phyloP scores from a whole-genome alignment of 2,113 vertebrate species.

The Eulemur macaco region DNA sequence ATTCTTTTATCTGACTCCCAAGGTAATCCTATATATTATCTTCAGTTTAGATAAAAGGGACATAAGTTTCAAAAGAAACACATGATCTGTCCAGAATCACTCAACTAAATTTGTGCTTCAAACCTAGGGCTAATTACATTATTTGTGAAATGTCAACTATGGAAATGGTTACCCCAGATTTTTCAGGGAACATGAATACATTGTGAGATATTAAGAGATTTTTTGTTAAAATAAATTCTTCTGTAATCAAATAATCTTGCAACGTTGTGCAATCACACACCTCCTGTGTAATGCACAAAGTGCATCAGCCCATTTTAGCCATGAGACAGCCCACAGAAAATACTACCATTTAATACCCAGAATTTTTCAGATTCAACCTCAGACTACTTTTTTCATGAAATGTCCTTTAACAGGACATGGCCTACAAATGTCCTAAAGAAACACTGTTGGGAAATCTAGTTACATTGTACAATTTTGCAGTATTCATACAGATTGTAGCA shows the following conservation, averaged over 20 bases:
- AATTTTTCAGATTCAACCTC: background rate
- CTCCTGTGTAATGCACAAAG: background rate
- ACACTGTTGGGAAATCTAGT: background rate
- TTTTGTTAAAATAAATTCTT: background rate
- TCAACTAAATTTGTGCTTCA: background rate
- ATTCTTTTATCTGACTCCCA: fast-evolving
- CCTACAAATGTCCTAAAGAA: background rate
- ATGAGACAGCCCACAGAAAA: background rate
- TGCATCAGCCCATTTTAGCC: background rate
- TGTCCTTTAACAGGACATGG: background rate
- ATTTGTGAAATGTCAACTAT: background rate
- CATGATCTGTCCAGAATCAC: background rate
- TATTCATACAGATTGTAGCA: background rate
- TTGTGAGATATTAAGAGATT: background rate
- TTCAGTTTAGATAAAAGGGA: background rate
- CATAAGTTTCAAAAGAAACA: background rate
- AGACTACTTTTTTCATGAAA: background rate
- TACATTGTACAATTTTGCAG: background rate
- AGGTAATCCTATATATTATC: background rate
- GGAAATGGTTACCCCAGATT: background rate
- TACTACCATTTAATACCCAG: background rate
- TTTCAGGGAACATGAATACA: background rate
- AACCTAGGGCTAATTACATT: background rate
- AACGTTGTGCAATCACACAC: background rate
- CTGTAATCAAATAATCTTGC: background rate